Evolutionary conservation across 2,888 invertebrate species (phyloP).

Genomic region (Drosophila aldrichi): DNA sequence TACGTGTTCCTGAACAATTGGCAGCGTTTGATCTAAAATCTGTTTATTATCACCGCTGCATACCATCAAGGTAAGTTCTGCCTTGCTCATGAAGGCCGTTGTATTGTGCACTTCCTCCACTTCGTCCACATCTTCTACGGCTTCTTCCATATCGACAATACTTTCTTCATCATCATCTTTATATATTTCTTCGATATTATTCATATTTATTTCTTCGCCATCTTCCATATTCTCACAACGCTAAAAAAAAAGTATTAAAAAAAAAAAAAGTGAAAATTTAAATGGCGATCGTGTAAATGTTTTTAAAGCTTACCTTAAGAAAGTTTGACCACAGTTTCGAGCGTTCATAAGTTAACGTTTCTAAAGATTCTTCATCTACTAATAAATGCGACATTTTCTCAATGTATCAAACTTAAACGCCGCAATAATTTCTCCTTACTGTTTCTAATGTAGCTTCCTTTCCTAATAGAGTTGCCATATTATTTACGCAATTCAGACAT

Average conservation of each 20-base stretch:
- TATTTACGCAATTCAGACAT: neutral
- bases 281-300: neutral
- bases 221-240: conserved; percentile 27
- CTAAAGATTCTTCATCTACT: conserved; percentile 61
- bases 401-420: neutral
- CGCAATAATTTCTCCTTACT: neutral
- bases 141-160: conserved; percentile 20
- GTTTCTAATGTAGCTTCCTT: conserved; percentile 11
- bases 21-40: conserved; percentile 77
- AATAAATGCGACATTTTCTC: conserved; percentile 44
- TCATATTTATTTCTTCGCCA: conserved; percentile 27
- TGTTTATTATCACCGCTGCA: conserved; percentile 50
- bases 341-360: conserved; percentile 71
- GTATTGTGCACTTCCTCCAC: conserved; percentile 46
- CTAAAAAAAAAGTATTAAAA: conserved; percentile 22
- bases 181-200: conserved; percentile 42
- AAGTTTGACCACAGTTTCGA: conserved; percentile 77
- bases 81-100: conserved; percentile 44
- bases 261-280: neutral
- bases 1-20: conserved; percentile 74
- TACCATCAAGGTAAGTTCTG: conserved; percentile 59
- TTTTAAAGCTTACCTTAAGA: conserved; percentile 63
- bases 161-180: conserved; percentile 26
- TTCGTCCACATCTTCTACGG: conserved; percentile 37
- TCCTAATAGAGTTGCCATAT: conserved; percentile 25